Base-by-base conservation (phyloP, 1,140 invertebrate genomes). In the Lepidotrigona ventralis region DNA sequence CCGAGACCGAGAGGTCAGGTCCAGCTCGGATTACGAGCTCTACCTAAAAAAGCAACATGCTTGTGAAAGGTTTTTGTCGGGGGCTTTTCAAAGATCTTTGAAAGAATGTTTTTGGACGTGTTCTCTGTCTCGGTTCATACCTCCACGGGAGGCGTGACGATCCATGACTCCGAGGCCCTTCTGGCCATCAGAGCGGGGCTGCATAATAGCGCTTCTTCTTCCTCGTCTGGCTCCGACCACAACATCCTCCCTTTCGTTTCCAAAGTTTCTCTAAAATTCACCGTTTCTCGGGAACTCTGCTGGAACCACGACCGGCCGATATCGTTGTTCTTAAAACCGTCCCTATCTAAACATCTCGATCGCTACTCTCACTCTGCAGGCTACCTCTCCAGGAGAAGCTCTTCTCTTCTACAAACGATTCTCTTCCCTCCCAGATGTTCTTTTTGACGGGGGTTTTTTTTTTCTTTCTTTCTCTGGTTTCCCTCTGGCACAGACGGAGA, bases 161-260 rank as follows among this genome's bases (percentile, higher is more conserved):
- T 98, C 97, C 97, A 98, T 90, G 97, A 97, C 90, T 98, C 97
- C 23, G 97, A 97, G 46, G 97, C 97, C 75, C 97, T 94, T 66
- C 97, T 95, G 66, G 97, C 97, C 95, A 98, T 95, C 66, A 98
- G 95, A 63, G 97, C 97, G 66, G 97, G 97, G 86, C 97, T 98
- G 94, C 96, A 98, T 95, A 97, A 95, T 86, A 98, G 95, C 88
- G 97, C 97, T 92, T 97, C 97, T 88, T 98, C 97, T 92, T 98
- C 97, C 88, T 96, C 96, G 74, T 96, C 96, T 54, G 96, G 95
- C 81, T 96, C 96, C 75, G 95, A 96, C 96, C 97, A 97, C 94
- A 96, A 96, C 93, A 95, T 95, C 86, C 90, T 92, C 14, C 72
- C 33, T 64, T 33, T 60, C 19, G 15, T 79, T 21, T 46, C 26